phyloP scores from a whole-genome alignment of 2,113 vertebrate genomes.

The Apteryx mantelli region DNA sequence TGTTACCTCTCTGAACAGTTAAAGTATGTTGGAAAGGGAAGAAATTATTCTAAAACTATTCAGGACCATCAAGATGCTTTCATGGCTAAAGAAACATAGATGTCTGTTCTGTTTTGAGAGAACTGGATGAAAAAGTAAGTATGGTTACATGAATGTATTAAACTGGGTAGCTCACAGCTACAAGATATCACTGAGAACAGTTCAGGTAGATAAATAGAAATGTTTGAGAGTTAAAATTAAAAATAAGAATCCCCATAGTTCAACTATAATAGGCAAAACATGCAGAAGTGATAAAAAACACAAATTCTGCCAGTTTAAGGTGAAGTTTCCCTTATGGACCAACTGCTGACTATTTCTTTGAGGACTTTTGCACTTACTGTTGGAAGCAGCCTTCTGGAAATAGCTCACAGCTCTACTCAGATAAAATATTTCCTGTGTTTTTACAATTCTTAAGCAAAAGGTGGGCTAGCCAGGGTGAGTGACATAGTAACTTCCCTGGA shows the following conservation, averaged over 20 bases:
- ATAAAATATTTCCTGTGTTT: neutral
- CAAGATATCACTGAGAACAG: too few species aligned
- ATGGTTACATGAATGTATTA: neutral
- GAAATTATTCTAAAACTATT: rapidly evolving
- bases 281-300: too few species aligned
- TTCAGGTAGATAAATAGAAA: too few species aligned
- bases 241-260: too few species aligned
- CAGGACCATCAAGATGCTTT: neutral
- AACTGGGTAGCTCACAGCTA: neutral
- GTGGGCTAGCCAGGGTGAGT: neutral
- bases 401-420: neutral
- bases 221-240: too few species aligned
- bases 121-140: neutral
- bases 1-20: neutral
- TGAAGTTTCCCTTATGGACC: neutral
- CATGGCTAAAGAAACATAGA: neutral
- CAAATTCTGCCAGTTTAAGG: neutral
- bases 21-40: neutral
- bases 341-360: rapidly evolving
- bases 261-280: too few species aligned
- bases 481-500: neutral
- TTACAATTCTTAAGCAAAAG: neutral
- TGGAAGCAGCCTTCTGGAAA: neutral
- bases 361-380: neutral
- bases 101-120: neutral